A percentile compares a stretch with the other conserved stretches of the same genome.
These are phyloP conservation scores for Zelostemma sp. DNA, from an alignment of 1,140 invertebrate genomes.

Conservation along the genomic window DNA sequence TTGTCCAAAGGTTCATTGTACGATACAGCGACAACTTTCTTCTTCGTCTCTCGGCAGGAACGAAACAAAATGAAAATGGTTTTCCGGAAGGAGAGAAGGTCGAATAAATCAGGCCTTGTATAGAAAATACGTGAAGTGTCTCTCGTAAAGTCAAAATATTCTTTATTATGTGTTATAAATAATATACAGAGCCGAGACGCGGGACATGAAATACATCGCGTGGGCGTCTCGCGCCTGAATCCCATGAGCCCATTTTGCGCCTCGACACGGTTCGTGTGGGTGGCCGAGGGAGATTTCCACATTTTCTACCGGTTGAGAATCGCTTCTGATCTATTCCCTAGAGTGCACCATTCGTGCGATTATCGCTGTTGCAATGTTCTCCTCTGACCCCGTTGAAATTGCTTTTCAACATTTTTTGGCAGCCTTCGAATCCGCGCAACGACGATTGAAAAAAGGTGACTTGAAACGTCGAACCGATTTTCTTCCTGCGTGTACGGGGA, in stretches of 20 bases:
- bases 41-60: too few species aligned
- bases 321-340: slow-evolving; percentile 46
- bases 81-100: too few species aligned
- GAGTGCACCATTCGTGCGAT: slow-evolving; percentile 43
- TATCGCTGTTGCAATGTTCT: slow-evolving; percentile 39
- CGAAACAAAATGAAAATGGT: too few species aligned
- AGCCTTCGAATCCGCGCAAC: too few species aligned
- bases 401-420: slow-evolving; percentile 15
- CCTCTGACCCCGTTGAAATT: slow-evolving; percentile 41
- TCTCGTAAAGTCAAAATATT: slow-evolving; percentile 44
- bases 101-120: slow-evolving; percentile 36
- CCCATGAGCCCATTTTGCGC: slow-evolving; percentile 45
- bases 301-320: slow-evolving; percentile 50
- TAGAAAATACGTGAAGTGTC: slow-evolving; percentile 26
- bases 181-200: slow-evolving; percentile 34
- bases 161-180: slow-evolving; percentile 50
- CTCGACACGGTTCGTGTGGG: slow-evolving; percentile 36
- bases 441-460: too few species aligned
- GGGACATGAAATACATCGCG: slow-evolving; percentile 37
- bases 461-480: too few species aligned
- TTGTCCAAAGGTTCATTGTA: too few species aligned
- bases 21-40: too few species aligned
- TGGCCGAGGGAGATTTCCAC: slow-evolving; percentile 41
- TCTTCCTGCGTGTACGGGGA: not conserved
- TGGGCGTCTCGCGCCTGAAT: slow-evolving; percentile 45